Evolutionary conservation across 2,888 invertebrate species (phyloP).

Genomic region (Aphrophora alni): DNA sequence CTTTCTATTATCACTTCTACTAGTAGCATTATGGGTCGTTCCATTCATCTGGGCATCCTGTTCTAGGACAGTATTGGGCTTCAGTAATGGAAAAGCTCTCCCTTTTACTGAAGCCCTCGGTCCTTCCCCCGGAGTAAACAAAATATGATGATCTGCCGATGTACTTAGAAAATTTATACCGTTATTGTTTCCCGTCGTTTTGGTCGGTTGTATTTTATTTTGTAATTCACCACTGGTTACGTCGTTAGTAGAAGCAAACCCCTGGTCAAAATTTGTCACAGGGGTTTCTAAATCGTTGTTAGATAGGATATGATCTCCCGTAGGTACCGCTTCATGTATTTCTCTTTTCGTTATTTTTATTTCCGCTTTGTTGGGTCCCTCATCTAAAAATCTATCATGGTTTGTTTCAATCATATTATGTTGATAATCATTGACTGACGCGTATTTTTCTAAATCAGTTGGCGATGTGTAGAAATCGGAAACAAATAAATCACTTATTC

Average conservation of each 20-base stretch:
- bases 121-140: constrained; percentile 71
- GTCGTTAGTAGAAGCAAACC: constrained; percentile 11
- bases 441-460: background rate
- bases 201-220: constrained; percentile 31
- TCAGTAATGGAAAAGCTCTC: constrained; percentile 68
- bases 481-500: background rate
- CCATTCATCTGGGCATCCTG: constrained; percentile 28
- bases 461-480: background rate
- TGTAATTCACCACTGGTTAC: constrained; percentile 21
- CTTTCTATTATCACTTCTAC: constrained; percentile 57
- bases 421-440: background rate
- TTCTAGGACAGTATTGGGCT: constrained; percentile 62
- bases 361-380: background rate
- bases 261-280: constrained; percentile 14
- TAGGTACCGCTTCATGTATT: background rate
- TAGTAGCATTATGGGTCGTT: constrained; percentile 27
- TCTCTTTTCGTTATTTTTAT: constrained; percentile 2
- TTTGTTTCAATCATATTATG: background rate
- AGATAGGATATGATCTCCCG: background rate
- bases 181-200: constrained; percentile 3
- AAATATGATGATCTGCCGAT: background rate
- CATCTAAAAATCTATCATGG: background rate
- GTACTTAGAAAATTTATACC: constrained; percentile 16
- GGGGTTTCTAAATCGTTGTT: constrained; percentile 27
- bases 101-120: constrained; percentile 73